phyloP scores from a whole-genome alignment of 1,140 invertebrate genomes.

The Zaprionus lachaisei region DNA sequence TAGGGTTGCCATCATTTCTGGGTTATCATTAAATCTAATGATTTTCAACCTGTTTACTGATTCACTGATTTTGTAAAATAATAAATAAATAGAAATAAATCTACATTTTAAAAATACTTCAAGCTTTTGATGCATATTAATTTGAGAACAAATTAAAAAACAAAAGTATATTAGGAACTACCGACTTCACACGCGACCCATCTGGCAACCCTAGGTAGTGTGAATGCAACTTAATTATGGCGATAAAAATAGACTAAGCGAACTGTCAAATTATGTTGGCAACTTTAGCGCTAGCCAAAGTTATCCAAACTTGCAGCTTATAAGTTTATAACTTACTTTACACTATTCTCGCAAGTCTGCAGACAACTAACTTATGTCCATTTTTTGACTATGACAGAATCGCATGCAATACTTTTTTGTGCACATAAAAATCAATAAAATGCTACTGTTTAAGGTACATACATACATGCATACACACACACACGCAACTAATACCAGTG shows the following conservation, averaged over 20 bases:
- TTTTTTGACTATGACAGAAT: slow-evolving; percentile 40
- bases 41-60: too few species aligned
- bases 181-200: too few species aligned
- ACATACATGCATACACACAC: slow-evolving; percentile 14
- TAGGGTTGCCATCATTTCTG: neutral
- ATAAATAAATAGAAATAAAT: too few species aligned
- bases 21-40: too few species aligned
- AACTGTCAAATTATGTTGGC: slow-evolving; percentile 42
- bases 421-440: slow-evolving; percentile 66
- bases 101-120: too few species aligned
- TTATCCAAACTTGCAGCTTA: slow-evolving; percentile 27
- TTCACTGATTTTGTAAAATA: too few species aligned
- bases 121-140: too few species aligned
- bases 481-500: slow-evolving; percentile 38
- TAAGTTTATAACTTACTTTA: slow-evolving; percentile 33
- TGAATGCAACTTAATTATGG: neutral
- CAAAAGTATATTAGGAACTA: too few species aligned
- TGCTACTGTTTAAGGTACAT: slow-evolving; percentile 23
- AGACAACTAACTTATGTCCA: neutral
- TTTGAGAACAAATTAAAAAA: too few species aligned
- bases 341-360: slow-evolving; percentile 12
- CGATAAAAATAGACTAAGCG: slow-evolving; percentile 35
- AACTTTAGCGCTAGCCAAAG: slow-evolving; percentile 22
- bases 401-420: slow-evolving; percentile 48
- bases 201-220: neutral